Evolutionary conservation across 2,888 invertebrate species (phyloP).

Genomic region (Epiblema foenella): DNA sequence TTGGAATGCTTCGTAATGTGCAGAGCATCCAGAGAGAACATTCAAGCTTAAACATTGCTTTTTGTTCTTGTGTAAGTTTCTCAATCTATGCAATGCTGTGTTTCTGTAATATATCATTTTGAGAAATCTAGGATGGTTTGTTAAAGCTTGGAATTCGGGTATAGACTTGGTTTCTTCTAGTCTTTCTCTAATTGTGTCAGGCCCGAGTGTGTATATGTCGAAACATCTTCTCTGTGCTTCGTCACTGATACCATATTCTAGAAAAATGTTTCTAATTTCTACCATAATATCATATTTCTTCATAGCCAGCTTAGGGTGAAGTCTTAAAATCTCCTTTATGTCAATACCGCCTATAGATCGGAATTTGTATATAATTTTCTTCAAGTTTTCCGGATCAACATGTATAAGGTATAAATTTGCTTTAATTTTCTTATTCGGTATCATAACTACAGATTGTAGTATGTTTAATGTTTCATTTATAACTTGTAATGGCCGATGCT

Average conservation of each 20-base stretch:
- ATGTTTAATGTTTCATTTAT: slow-evolving; percentile 73
- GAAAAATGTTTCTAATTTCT: slow-evolving; percentile 67
- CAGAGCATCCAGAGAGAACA: slow-evolving; percentile 71
- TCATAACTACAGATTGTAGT: slow-evolving; percentile 67
- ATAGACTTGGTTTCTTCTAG: slow-evolving; percentile 65
- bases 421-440: slow-evolving; percentile 73
- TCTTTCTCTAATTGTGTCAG: slow-evolving; percentile 68
- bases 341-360: slow-evolving; percentile 74
- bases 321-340: slow-evolving; percentile 74
- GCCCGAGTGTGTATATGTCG: slow-evolving; percentile 73
- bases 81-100: slow-evolving; percentile 68
- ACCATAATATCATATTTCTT: slow-evolving; percentile 65
- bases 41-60: slow-evolving; percentile 78
- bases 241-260: slow-evolving; percentile 68
- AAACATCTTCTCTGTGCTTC: slow-evolving; percentile 79
- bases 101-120: slow-evolving; percentile 77
- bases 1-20: slow-evolving; percentile 72
- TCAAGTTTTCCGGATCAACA: slow-evolving; percentile 74
- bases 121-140: slow-evolving; percentile 75
- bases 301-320: slow-evolving; percentile 72
- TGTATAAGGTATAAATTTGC: slow-evolving; percentile 75
- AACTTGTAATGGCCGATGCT: slow-evolving; percentile 72
- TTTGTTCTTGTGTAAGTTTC: slow-evolving; percentile 64
- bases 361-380: slow-evolving; percentile 66
- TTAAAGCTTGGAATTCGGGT: slow-evolving; percentile 72